A percentile compares a stretch with the other conserved stretches of the same genome.
Conservation (phyloP, 2,888 invertebrate genomes). For the Pachymerium ferrugineum region DNA sequence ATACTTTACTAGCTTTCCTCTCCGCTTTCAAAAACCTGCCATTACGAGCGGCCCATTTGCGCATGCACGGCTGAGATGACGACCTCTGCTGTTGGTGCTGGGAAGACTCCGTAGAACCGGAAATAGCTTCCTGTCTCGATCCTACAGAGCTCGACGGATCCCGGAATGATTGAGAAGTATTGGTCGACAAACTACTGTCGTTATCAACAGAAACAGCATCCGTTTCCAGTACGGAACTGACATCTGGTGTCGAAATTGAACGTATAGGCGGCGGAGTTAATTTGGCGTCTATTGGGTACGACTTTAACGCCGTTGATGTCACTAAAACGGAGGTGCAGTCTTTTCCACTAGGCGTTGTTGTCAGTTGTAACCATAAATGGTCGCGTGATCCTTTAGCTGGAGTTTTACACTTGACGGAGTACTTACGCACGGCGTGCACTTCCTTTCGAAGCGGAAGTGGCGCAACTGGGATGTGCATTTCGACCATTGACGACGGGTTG, state of each 20-base stretch:
- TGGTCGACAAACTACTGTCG: conserved; percentile 29
- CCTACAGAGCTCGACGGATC: conserved; percentile 29
- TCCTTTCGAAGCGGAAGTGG: conserved; percentile 29
- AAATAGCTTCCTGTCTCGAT: conserved; percentile 14
- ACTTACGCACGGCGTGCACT: conserved; percentile 28
- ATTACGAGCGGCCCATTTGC: conserved; percentile 34
- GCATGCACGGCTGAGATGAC: conserved; percentile 31
- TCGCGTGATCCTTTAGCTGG: conserved; percentile 6
- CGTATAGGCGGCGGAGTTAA: too few relatives aligned
- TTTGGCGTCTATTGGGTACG: not conserved
- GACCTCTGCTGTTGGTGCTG: not conserved
- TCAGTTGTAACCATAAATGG: conserved; percentile 35
- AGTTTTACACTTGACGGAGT: conserved; percentile 31
- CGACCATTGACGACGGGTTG: not conserved
- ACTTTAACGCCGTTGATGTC: not conserved
- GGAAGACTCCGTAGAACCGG: not conserved
- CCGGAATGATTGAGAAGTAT: conserved; percentile 20
- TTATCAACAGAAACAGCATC: not conserved
- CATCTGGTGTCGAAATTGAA: too few relatives aligned
- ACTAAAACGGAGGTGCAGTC: not conserved
- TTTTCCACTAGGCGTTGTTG: conserved; percentile 30
- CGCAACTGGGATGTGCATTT: not conserved
- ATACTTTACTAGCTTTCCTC: conserved; percentile 92
- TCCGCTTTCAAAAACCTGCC: conserved; percentile 56
- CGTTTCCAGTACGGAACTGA: too few relatives aligned